Percentiles rank a stretch among this genome's conserved stretches.
These are phyloP conservation scores for Muscina levida DNA, from an alignment of 2,888 invertebrate species.

Conservation along the genomic window DNA sequence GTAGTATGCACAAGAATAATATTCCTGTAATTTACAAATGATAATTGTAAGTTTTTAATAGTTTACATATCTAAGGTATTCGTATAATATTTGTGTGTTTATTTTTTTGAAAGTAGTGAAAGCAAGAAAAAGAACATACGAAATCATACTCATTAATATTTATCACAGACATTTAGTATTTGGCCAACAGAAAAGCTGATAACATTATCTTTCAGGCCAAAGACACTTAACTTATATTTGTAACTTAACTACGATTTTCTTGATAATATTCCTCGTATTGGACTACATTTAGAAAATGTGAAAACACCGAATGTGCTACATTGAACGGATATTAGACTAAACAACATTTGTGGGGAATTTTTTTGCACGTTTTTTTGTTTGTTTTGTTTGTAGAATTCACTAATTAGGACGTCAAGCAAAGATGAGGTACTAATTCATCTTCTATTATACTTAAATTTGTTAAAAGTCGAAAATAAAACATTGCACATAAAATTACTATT, in stretches of 20 bases:
- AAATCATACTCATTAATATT: constrained; percentile 17
- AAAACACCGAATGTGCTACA: background rate
- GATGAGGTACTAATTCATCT: background rate
- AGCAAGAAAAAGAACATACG: background rate
- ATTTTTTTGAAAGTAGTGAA: background rate
- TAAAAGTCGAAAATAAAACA: constrained; percentile 19
- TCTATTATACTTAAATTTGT: constrained; percentile 7
- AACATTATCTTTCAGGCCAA: background rate
- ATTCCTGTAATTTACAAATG: no score
- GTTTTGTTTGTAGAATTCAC: constrained; percentile 13
- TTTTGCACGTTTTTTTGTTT: no score
- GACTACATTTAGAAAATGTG: constrained; percentile 6
- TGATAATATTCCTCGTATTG: background rate
- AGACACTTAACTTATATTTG: constrained; percentile 30
- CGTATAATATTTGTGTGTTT: background rate
- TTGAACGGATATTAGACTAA: background rate
- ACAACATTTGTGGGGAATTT: background rate
- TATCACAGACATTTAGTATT: constrained; percentile 62
- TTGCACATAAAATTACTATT: constrained; percentile 52
- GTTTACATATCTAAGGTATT: background rate
- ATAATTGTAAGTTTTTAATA: background rate
- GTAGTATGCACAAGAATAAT: constrained; percentile 5
- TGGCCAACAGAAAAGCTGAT: background rate
- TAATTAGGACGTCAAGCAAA: constrained; percentile 7
- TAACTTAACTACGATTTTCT: constrained; percentile 41